Base-by-base conservation (phyloP, 2,797 vertebrate species). In the Enteromius radiatus region DNA sequence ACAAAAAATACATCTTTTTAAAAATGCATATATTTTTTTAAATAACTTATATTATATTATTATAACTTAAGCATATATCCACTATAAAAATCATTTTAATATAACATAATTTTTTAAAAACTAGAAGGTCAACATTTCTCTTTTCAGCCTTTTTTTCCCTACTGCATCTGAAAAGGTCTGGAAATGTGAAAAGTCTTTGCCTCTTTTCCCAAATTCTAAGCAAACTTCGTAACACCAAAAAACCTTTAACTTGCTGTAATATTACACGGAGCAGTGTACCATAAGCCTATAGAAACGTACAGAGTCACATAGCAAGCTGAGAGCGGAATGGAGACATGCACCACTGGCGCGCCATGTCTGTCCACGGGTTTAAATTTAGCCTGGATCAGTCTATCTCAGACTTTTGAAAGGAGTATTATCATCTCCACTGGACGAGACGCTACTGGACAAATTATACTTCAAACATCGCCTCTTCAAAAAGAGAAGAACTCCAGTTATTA, bases 331-430 rank as follows among this genome's bases (percentile, higher is more conserved):
- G 86, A 92, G 90, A 86, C 90, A 92, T 85, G 87, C 86, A 71
- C 89, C 82, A 82, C 91, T 92, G 92, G 93, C 90, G 87, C 88
- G 89, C 91, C 93, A 86, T 2, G 91, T 94, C 93, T 94, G 90
- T 95, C 93, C 89, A 82, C 92, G 90, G 91, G 90, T 93, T 94
- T 94, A 94, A 94, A 94, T 94, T 94, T 93, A 95, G 92, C 87
- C 85, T 21, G 86, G 85, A 90, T 92, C 90, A 90, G 89, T 89
- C 84, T 11, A 64, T 83, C 84, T 80, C 41, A 71, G 78, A 38
- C 69, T 19, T 31, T 85, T 38, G 67, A 89, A 59, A 86, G 86
- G 83, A 76, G 7, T 83, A 87, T 88, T 81, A 90, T 91, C 88
- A 88, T 90, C 74, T 84, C 84, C 59, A 56, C 85, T 19, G 41